Percentiles rank a stretch among this genome's conserved stretches.
Conservation (phyloP, 2,113 vertebrate species). For the Hippocampus comes region DNA sequence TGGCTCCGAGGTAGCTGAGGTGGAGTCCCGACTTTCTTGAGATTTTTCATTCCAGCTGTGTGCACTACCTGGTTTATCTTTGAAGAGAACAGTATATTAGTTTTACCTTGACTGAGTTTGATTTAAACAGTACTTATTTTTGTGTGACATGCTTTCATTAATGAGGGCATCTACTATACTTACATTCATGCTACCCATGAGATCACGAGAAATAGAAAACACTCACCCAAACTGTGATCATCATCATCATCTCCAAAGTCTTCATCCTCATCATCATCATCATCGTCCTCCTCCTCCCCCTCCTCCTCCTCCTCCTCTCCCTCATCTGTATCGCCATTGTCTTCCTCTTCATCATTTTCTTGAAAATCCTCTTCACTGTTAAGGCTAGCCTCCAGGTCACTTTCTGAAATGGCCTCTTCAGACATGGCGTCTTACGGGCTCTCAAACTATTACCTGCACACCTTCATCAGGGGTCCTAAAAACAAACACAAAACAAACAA, state of each 20-base stretch:
- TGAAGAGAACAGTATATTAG: constrained; percentile 21
- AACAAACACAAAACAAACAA: constrained; percentile 1
- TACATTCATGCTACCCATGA: neutral
- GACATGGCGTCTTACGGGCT: constrained; percentile 88
- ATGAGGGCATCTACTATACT: neutral
- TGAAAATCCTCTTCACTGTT: constrained; percentile 90
- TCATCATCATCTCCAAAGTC: constrained; percentile 78
- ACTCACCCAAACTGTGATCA: constrained; percentile 63
- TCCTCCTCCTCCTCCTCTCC: constrained; percentile 72
- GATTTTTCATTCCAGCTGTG: constrained; percentile 76
- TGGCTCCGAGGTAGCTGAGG: constrained; percentile 75
- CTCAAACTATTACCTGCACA: constrained; percentile 90
- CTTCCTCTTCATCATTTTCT: constrained; percentile 87
- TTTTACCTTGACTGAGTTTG: neutral
- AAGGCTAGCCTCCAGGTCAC: constrained; percentile 93
- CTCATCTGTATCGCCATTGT: constrained; percentile 80
- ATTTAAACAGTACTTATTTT: neutral
- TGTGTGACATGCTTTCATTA: neutral
- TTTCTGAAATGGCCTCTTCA: constrained; percentile 96
- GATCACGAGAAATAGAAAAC: neutral
- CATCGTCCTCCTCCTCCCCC: constrained; percentile 79
- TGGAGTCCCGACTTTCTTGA: constrained; percentile 70
- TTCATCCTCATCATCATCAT: constrained; percentile 64
- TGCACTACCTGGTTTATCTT: constrained; percentile 81
- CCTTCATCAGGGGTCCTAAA: constrained; percentile 69